phyloP scores from a whole-genome alignment of 1,140 invertebrate species.

The Patella vulgata region DNA sequence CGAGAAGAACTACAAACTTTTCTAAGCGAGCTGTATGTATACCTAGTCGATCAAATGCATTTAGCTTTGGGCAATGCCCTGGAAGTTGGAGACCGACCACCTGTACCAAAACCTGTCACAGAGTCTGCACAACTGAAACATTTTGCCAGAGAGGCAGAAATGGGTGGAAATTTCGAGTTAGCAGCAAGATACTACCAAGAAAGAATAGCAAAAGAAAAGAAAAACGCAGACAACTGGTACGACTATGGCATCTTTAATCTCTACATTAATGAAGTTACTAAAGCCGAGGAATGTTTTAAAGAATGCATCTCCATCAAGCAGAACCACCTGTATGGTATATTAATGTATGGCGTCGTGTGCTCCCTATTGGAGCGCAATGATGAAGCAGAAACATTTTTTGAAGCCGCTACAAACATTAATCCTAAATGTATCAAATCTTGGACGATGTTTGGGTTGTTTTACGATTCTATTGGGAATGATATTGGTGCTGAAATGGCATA shows the following conservation, averaged over 20 bases:
- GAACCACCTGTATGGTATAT: constrained; percentile 59
- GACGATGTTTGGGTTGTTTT: constrained; percentile 66
- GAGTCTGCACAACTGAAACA: constrained; percentile 64
- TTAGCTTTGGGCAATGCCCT: constrained; percentile 60
- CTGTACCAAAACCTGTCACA: constrained; percentile 59
- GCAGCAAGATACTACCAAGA: constrained; percentile 67
- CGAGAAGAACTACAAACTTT: constrained; percentile 65
- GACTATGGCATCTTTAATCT: constrained; percentile 66
- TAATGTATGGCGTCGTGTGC: constrained; percentile 64
- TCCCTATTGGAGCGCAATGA: constrained; percentile 62
- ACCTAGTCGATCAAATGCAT: constrained; percentile 68
- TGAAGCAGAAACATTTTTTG: constrained; percentile 65
- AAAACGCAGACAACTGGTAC: constrained; percentile 64
- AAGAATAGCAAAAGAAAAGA: constrained; percentile 64
- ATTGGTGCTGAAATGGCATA: constrained; percentile 67
- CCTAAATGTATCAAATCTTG: constrained; percentile 63
- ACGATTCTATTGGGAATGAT: constrained; percentile 65
- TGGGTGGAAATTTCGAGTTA: constrained; percentile 65
- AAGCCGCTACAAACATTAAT: constrained; percentile 62
- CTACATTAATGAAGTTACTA: constrained; percentile 61
- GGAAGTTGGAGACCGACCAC: constrained; percentile 60
- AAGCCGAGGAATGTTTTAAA: constrained; percentile 67
- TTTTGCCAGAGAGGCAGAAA: constrained; percentile 67
- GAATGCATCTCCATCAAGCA: constrained; percentile 66
- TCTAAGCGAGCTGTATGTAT: constrained; percentile 66